Conservation (phyloP, 1,140 invertebrate species). For the Gryllus bimaculatus region DNA sequence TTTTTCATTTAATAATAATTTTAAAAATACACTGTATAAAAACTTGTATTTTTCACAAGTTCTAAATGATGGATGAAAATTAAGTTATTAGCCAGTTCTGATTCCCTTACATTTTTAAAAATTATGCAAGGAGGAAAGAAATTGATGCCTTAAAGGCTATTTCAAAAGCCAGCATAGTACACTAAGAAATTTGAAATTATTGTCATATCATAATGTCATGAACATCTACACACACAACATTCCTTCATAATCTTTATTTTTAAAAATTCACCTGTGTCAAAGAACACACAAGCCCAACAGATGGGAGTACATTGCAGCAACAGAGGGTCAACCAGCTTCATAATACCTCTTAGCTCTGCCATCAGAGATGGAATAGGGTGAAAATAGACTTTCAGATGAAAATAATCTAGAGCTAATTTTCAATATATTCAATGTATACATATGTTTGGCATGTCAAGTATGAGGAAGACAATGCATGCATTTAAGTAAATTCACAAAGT, state of each 20-base stretch:
- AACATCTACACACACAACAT: not conserved
- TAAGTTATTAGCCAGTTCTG: not conserved
- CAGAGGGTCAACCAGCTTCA: not conserved
- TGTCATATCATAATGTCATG: not conserved
- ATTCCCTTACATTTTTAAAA: not conserved
- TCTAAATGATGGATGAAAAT: not conserved
- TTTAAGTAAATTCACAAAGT: not conserved
- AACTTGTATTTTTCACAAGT: not conserved
- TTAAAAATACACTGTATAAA: not conserved
- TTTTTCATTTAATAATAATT: not conserved
- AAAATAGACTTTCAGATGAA: not conserved
- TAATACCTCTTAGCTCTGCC: not conserved
- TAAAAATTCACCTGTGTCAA: not conserved
- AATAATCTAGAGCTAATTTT: not conserved
- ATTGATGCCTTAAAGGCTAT: not conserved
- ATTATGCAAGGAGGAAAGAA: not conserved
- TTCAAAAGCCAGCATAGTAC: not conserved
- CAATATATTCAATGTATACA: slow-evolving; percentile 1
- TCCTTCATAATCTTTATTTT: not conserved
- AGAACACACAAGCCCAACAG: not conserved
- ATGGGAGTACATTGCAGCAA: not conserved
- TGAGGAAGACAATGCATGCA: not conserved
- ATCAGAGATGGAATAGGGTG: not conserved
- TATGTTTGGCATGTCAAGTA: slow-evolving; percentile 4
- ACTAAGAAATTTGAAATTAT: not conserved